phyloP scores from a whole-genome alignment of 2,113 vertebrate genomes.

The Solenodon paradoxus region DNA sequence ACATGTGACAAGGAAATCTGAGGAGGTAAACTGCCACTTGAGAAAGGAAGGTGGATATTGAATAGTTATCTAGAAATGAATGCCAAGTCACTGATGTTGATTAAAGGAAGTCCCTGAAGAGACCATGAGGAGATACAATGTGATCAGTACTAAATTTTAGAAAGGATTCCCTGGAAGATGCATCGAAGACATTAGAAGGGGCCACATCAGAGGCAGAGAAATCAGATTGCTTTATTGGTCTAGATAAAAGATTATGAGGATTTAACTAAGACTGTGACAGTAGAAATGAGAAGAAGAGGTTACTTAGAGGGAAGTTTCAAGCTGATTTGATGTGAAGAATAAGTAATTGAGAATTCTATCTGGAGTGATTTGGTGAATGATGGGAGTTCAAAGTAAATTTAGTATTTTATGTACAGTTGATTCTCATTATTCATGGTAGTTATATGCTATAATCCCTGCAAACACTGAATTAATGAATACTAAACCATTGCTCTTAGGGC shows the following conservation, averaged over 20 bases:
- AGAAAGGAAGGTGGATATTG: neutral
- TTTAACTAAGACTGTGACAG: neutral
- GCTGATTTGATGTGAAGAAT: neutral
- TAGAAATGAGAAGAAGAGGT: neutral
- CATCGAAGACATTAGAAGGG: neutral
- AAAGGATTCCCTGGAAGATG: neutral
- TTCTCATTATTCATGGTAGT: neutral
- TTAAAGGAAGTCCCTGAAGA: neutral
- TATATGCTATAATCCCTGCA: neutral
- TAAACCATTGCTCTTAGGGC: neutral
- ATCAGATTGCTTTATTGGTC: neutral
- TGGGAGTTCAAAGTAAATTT: neutral
- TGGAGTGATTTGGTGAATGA: neutral
- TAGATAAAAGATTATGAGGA: neutral
- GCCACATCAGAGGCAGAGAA: neutral
- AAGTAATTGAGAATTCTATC: neutral
- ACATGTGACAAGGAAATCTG: neutral
- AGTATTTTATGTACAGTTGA: neutral
- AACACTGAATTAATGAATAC: neutral
- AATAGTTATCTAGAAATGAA: neutral
- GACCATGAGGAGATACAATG: neutral
- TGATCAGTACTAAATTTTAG: neutral
- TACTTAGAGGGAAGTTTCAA: neutral
- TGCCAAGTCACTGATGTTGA: neutral
- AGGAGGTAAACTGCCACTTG: neutral